These are phyloP conservation scores for Terebella lapidaria DNA, from an alignment of 2,888 invertebrate species.

Conservation along the genomic window DNA sequence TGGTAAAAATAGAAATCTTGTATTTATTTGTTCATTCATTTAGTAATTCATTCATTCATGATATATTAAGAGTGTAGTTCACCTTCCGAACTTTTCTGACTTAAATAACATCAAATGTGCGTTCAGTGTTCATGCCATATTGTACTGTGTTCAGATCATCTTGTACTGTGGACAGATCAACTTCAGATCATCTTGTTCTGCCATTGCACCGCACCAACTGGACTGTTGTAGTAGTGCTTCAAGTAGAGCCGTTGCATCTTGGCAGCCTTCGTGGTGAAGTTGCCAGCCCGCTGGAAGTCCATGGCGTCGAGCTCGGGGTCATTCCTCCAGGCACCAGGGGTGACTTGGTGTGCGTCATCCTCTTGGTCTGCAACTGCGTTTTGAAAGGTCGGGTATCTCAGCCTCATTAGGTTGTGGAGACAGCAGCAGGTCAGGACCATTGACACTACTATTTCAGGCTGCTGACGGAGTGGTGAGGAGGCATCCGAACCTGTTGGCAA, in stretches of 20 bases:
- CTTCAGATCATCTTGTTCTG: background rate
- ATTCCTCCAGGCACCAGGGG: background rate
- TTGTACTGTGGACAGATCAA: too few species aligned
- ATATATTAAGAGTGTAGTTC: too few species aligned
- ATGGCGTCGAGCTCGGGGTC: background rate
- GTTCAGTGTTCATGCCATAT: too few species aligned
- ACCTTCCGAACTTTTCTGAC: too few species aligned
- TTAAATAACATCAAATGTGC: too few species aligned
- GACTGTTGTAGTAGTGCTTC: background rate
- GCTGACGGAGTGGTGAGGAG: background rate
- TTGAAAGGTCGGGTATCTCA: background rate
- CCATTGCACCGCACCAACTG: background rate
- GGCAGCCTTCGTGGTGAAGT: background rate
- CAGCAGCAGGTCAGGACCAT: background rate
- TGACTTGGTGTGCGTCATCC: background rate
- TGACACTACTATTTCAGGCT: background rate
- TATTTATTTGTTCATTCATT: too few species aligned
- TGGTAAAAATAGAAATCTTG: too few species aligned
- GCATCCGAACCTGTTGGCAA: background rate
- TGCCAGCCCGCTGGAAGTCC: background rate
- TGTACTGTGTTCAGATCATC: too few species aligned
- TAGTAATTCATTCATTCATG: too few species aligned
- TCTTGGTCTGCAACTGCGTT: background rate
- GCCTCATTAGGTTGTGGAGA: background rate
- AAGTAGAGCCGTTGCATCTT: background rate